These are phyloP conservation scores for Pseudomyrmex sp. DNA, from an alignment of 1,140 invertebrate species.

Conservation along the genomic window DNA sequence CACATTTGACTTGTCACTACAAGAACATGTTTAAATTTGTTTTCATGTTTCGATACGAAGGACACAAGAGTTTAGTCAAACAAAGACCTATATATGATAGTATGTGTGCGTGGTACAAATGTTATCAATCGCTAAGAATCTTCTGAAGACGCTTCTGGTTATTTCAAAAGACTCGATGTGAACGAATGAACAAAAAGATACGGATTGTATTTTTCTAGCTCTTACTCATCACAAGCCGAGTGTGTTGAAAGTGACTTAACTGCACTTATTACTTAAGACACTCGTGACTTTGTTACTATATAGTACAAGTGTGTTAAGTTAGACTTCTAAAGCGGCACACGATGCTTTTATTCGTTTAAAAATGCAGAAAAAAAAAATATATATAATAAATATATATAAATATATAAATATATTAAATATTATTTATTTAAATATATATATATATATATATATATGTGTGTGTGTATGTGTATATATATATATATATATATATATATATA, in stretches of 20 bases:
- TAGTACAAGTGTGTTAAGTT: constrained; percentile 27
- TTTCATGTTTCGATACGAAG: not conserved
- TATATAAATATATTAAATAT: no score
- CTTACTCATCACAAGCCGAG: constrained; percentile 37
- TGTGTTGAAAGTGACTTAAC: constrained; percentile 60
- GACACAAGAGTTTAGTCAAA: constrained; percentile 44
- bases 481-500: no score
- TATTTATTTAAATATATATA: no score
- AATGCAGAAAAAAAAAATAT: no score
- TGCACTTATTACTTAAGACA: constrained; percentile 63
- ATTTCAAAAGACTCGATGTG: not conserved
- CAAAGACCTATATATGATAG: constrained; percentile 47
- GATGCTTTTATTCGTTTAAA: no score
- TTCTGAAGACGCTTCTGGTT: constrained; percentile 34
- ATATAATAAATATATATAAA: no score
- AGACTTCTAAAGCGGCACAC: not conserved
- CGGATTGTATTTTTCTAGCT: constrained; percentile 82
- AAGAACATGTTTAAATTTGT: not conserved
- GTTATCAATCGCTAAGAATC: constrained; percentile 25
- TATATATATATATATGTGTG: no score
- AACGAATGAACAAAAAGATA: constrained; percentile 58
- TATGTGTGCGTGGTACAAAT: constrained; percentile 64
- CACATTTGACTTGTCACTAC: not conserved
- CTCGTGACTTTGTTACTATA: constrained; percentile 32
- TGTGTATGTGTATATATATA: no score